Percentiles rank a stretch among this genome's conserved stretches.
These are phyloP conservation scores for Hypotaenidia philippensis DNA, from an alignment of 2,797 vertebrate species.

Conservation along the genomic window DNA sequence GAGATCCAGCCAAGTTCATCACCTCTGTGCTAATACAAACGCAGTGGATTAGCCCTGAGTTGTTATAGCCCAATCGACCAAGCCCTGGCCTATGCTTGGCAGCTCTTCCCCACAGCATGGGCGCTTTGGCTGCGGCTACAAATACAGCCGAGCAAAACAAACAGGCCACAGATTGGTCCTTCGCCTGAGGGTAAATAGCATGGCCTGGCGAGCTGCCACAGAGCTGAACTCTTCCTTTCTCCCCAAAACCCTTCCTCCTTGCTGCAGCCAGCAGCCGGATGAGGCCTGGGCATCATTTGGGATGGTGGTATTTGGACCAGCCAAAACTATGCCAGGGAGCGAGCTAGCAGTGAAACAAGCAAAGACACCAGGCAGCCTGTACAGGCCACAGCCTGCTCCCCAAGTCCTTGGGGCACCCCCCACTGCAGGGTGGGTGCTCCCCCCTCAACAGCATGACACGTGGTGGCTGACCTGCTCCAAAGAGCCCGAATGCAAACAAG, in stretches of 20 bases:
- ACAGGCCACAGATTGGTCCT: background rate
- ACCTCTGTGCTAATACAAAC: background rate
- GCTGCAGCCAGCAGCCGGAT: background rate
- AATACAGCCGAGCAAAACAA: background rate
- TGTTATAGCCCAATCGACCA: background rate
- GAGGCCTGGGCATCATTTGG: background rate
- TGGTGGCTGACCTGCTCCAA: background rate
- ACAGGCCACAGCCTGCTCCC: background rate
- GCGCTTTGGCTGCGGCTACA: background rate
- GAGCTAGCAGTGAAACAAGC: background rate
- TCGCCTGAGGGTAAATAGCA: background rate
- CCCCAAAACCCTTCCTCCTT: background rate
- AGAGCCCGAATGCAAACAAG: background rate
- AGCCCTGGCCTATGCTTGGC: background rate
- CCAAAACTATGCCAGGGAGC: background rate
- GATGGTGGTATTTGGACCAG: background rate
- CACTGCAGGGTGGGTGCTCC: background rate
- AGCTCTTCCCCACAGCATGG: background rate
- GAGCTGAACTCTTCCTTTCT: background rate
- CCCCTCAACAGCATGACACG: background rate
- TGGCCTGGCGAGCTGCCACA: background rate
- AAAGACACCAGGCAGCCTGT: too few species aligned
- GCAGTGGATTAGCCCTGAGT: accelerated
- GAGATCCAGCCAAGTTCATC: background rate
- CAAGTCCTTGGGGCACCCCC: background rate